Percentiles rank a stretch among this genome's conserved stretches.
Evolutionary conservation across 2,797 vertebrate genomes (phyloP).

Genomic region (Clarias platycephalus): DNA sequence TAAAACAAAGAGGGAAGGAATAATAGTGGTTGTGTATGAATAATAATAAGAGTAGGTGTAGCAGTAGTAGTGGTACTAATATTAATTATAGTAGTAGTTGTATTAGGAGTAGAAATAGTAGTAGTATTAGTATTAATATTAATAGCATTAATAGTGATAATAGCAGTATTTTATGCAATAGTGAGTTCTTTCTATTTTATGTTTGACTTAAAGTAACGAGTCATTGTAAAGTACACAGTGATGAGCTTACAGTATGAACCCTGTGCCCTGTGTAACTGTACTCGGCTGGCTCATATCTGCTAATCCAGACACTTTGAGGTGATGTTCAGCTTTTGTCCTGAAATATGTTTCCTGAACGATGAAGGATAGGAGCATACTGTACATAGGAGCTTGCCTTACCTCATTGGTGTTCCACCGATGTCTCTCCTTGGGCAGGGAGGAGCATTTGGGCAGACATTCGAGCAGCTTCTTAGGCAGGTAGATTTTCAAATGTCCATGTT

Average conservation of each 20-base stretch:
- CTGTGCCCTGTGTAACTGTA: not conserved
- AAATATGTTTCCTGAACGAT: not conserved
- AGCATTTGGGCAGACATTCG: slow-evolving; percentile 99
- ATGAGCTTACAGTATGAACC: not conserved
- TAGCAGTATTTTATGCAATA: not conserved
- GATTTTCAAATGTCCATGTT: slow-evolving; percentile 99
- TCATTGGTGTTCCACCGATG: slow-evolving; percentile 99
- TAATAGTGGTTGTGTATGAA: not conserved
- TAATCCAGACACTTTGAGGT: not conserved
- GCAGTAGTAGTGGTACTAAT: not conserved
- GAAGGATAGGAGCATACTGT: not conserved
- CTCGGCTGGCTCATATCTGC: not conserved
- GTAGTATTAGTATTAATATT: not conserved
- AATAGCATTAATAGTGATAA: not conserved
- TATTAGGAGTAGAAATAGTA: too few species aligned
- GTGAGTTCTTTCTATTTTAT: not conserved
- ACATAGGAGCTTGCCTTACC: slow-evolving; percentile 74
- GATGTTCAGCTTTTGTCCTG: not conserved
- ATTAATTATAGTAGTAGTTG: not conserved
- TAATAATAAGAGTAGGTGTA: not conserved
- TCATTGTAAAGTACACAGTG: not conserved
- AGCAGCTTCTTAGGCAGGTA: slow-evolving; percentile 99
- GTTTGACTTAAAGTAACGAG: not conserved
- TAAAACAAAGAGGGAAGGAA: not conserved
- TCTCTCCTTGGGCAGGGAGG: slow-evolving; percentile 99